These are phyloP conservation scores for Nestor notabilis DNA, from an alignment of 2,113 vertebrate species.

Conservation along the genomic window DNA sequence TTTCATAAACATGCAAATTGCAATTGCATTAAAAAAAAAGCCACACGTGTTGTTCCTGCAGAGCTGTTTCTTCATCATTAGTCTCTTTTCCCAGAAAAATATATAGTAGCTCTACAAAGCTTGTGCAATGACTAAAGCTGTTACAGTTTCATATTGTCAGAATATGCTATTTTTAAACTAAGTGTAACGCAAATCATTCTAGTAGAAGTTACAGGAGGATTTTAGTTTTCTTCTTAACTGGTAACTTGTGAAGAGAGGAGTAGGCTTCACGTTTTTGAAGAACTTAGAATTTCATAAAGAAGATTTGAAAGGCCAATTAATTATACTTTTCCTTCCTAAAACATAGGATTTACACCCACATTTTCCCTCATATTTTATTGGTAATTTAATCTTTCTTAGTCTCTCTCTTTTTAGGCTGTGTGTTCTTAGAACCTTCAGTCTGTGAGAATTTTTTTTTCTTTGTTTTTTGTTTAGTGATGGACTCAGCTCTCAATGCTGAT, in stretches of 20 bases:
- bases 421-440: neutral
- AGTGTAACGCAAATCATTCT: neutral
- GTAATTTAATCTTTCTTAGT: neutral
- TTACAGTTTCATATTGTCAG: neutral
- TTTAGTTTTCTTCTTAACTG: neutral
- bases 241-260: neutral
- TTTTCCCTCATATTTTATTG: accelerated
- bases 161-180: neutral
- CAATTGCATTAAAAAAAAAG: neutral
- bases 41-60: neutral
- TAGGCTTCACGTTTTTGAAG: neutral
- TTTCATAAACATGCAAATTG: neutral
- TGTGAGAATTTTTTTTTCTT: neutral
- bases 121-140: neutral
- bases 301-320: neutral
- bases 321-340: neutral
- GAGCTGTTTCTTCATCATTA: neutral
- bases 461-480: neutral
- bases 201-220: neutral
- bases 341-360: neutral
- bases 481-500: neutral
- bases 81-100: constrained; percentile 10
- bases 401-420: neutral
- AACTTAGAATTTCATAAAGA: neutral
- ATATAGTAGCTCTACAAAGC: neutral